phyloP scores from a whole-genome alignment of 2,797 vertebrate species.

The Spinibarbus caldwelli region DNA sequence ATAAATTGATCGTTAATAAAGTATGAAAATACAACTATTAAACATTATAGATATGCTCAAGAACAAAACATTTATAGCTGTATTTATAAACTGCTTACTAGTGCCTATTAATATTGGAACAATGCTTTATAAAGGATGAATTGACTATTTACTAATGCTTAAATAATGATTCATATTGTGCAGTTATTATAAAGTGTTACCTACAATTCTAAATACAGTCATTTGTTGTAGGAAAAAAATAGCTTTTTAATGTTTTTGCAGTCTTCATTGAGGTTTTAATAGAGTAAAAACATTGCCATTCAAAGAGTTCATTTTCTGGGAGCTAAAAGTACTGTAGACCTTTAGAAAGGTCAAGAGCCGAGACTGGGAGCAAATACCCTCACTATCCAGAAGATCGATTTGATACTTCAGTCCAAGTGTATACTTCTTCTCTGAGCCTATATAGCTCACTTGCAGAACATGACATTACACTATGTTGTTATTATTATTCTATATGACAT shows the following conservation, averaged over 20 bases:
- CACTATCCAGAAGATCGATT: constrained; percentile 39
- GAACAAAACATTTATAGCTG: no score
- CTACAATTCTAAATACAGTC: background rate
- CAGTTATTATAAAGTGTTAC: no score
- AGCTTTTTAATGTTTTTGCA: background rate
- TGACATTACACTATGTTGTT: constrained; percentile 49
- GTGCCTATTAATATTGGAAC: no score
- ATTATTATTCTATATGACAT: constrained; percentile 27
- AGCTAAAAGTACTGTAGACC: constrained; percentile 27
- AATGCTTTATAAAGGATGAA: no score
- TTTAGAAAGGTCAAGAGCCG: constrained; percentile 47
- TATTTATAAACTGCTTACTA: no score
- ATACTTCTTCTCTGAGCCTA: constrained; percentile 62
- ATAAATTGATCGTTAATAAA: no score
- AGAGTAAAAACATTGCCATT: constrained; percentile 17
- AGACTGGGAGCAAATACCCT: constrained; percentile 41
- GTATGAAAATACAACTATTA: no score
- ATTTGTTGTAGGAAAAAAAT: background rate
- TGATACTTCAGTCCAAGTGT: constrained; percentile 48
- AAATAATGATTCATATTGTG: no score
- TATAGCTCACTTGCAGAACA: constrained; percentile 52
- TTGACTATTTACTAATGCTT: no score
- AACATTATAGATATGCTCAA: no score
- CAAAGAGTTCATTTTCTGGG: background rate
- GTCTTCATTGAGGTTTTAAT: background rate